phyloP scores from a whole-genome alignment of 2,888 invertebrate species.

The Caradrina kadenii region DNA sequence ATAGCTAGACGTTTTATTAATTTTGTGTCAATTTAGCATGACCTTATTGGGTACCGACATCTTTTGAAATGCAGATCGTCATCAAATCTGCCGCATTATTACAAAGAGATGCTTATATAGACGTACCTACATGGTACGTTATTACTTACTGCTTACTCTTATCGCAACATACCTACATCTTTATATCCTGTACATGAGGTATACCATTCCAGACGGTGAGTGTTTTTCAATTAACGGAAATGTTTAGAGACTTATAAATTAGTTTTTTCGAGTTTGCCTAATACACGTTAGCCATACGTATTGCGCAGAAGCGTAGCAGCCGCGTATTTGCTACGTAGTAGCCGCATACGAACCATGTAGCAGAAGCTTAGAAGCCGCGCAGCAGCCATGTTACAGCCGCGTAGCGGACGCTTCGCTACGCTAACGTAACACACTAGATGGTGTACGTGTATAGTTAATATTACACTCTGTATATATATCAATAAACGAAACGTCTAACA shows the following conservation, averaged over 20 bases:
- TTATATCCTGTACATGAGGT: constrained; percentile 11
- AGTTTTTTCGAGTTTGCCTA: not conserved
- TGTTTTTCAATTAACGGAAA: not conserved
- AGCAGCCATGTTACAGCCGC: not conserved
- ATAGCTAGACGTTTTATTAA: constrained; percentile 10
- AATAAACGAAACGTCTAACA: no score
- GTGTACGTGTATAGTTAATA: no score
- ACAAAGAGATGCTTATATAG: constrained; percentile 3
- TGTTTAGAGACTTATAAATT: not conserved
- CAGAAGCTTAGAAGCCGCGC: not conserved
- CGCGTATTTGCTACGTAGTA: not conserved
- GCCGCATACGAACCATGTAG: not conserved
- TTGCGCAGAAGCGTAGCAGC: not conserved
- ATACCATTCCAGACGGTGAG: not conserved
- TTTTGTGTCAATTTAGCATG: constrained; percentile 9
- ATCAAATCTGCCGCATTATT: constrained; percentile 11
- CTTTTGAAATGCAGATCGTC: constrained; percentile 8
- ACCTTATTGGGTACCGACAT: constrained; percentile 22
- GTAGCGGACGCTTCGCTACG: not conserved
- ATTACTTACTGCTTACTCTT: constrained; percentile 15
- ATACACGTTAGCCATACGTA: not conserved
- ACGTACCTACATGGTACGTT: not conserved
- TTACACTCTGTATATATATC: no score
- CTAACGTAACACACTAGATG: not conserved
- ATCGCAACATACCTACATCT: constrained; percentile 21